phyloP scores from a whole-genome alignment of 64 coral and sea anemone species.

The Actinia tenebrosa region DNA sequence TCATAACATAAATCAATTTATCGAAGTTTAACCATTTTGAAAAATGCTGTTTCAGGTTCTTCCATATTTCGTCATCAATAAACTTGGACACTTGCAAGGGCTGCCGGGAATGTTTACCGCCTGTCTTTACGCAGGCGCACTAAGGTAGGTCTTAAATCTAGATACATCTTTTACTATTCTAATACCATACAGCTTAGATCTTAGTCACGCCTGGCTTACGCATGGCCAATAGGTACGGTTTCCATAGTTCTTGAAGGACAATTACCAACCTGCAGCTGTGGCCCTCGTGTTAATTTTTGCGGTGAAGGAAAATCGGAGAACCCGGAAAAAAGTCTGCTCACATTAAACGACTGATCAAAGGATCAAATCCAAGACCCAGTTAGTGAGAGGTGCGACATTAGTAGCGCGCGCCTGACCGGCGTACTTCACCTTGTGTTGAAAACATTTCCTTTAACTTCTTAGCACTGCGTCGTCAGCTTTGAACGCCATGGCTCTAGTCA shows the following conservation, averaged over 20 bases:
- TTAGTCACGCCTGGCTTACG: too few species aligned
- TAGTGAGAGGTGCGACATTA: neutral
- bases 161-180: neutral
- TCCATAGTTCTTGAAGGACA: too few species aligned
- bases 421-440: neutral
- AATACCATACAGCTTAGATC: neutral
- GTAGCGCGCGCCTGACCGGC: neutral
- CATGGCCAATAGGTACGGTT: too few species aligned
- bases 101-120: constrained; percentile 72
- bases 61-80: constrained; percentile 73
- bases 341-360: too few species aligned
- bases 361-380: too few species aligned
- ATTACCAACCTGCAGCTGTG: too few species aligned
- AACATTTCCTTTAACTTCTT: neutral
- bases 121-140: constrained; percentile 52
- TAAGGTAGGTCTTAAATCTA: constrained; percentile 25
- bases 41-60: constrained; percentile 29
- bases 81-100: constrained; percentile 60
- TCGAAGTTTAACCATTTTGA: neutral
- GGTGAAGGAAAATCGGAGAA: too few species aligned
- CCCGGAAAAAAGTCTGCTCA: too few species aligned
- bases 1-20: neutral
- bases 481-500: constrained; percentile 61
- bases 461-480: constrained; percentile 75
- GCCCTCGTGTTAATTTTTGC: too few species aligned